Evolutionary conservation across 1,140 invertebrate species (phyloP).

Genomic region (Camponotus pennsylvanicus): DNA sequence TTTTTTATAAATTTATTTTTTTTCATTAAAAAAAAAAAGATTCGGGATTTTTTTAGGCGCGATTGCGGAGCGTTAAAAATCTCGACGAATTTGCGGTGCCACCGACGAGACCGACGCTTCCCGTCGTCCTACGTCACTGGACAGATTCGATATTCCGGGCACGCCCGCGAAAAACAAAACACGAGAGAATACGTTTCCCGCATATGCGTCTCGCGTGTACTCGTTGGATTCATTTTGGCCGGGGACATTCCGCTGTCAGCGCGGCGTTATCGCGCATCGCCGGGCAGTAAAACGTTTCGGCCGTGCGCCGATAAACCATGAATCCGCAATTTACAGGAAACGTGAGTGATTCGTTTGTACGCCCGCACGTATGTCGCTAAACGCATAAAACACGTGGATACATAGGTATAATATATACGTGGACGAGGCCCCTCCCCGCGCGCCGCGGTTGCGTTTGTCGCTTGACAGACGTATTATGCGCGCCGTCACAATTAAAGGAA

Average conservation of each 20-base stretch:
- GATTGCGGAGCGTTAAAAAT: neutral
- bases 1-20: neutral
- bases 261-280: conserved; percentile 74
- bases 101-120: neutral
- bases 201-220: conserved; percentile 72
- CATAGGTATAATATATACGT: conserved; percentile 30
- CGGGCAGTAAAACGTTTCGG: conserved; percentile 73
- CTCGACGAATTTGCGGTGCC: neutral
- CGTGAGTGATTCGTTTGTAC: conserved; percentile 74
- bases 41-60: neutral
- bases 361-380: conserved; percentile 53
- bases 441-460: neutral
- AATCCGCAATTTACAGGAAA: conserved; percentile 77
- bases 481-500: conserved; percentile 52
- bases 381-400: conserved; percentile 43
- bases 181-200: conserved; percentile 72
- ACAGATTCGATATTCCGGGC: conserved; percentile 68
- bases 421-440: neutral
- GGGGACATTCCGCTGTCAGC: conserved; percentile 74
- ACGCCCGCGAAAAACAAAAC: conserved; percentile 70
- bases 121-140: conserved; percentile 63
- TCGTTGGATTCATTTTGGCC: conserved; percentile 74
- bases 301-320: conserved; percentile 73
- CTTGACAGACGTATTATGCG: conserved; percentile 9
- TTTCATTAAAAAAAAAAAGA: neutral